Evolutionary conservation across 2,113 vertebrate genomes (phyloP).

Genomic region (Rhinoptilus africanus): DNA sequence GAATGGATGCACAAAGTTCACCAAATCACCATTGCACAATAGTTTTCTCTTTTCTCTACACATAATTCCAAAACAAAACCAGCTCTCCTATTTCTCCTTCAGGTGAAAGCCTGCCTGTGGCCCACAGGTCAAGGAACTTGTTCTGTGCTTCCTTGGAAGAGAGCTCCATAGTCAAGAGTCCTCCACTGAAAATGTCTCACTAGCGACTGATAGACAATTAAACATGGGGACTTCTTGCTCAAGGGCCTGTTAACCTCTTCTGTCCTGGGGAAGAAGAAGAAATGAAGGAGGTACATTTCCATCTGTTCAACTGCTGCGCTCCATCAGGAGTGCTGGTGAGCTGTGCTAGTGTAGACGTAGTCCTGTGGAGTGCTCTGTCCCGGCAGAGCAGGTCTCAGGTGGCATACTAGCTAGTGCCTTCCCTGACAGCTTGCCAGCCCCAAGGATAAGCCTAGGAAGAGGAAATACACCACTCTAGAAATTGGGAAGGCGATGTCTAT

Average conservation of each 20-base stretch:
- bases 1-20: not conserved
- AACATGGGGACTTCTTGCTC: not conserved
- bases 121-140: not conserved
- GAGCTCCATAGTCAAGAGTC: constrained; percentile 7
- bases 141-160: not conserved
- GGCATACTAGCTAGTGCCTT: not conserved
- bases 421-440: not conserved
- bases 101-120: not conserved
- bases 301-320: not conserved
- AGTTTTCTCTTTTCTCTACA: not conserved
- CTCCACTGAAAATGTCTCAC: not conserved
- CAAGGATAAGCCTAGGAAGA: not conserved
- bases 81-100: not conserved
- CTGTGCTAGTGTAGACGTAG: not conserved
- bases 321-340: not conserved
- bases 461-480: not conserved
- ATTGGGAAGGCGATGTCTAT: not conserved
- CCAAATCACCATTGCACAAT: accelerated
- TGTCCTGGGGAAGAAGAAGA: not conserved
- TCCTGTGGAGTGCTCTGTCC: not conserved
- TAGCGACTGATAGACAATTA: not conserved
- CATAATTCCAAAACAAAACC: not conserved
- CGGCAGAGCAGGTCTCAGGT: not conserved
- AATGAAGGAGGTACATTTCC: not conserved
- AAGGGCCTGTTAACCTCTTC: constrained; percentile 10